Conservation (phyloP, 1,140 invertebrate genomes). For the Oreohelix idahoensis region DNA sequence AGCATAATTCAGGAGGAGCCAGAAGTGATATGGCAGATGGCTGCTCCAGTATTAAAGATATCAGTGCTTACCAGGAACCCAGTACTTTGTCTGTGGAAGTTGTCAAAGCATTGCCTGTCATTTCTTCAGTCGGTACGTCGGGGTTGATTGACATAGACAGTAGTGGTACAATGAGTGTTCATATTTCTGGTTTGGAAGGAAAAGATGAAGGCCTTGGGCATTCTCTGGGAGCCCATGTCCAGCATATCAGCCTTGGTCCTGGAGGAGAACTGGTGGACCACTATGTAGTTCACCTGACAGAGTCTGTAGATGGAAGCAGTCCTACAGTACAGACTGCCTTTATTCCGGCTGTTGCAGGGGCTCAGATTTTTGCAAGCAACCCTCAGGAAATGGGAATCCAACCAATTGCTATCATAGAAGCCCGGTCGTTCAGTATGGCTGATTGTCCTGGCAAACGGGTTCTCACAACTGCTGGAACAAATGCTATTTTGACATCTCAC, state of each 20-base stretch:
- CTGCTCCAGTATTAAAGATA: neutral
- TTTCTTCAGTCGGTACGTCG: neutral
- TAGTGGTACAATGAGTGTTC: neutral
- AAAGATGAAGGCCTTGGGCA: neutral
- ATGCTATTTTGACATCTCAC: constrained; percentile 35
- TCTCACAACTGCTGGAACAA: constrained; percentile 21
- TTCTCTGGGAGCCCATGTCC: neutral
- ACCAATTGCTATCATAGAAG: constrained; percentile 65
- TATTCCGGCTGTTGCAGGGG: constrained; percentile 51
- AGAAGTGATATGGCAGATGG: neutral
- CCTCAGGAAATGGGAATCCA: constrained; percentile 45
- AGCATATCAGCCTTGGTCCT: constrained; percentile 27
- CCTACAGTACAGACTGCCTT: constrained; percentile 60
- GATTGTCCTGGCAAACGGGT: constrained; percentile 45
- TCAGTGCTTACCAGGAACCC: neutral
- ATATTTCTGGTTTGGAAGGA: neutral
- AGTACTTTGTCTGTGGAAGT: constrained; percentile 32
- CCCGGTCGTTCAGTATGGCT: constrained; percentile 54
- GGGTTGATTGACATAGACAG: constrained; percentile 11
- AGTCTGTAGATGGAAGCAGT: constrained; percentile 49
- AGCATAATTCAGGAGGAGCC: neutral
- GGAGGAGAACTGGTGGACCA: constrained; percentile 51
- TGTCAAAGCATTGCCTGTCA: constrained; percentile 20
- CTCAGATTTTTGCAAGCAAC: constrained; percentile 46
- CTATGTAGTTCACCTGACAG: constrained; percentile 62